Conservation (phyloP, 2,797 vertebrate species). For the Helarctos malayanus region DNA sequence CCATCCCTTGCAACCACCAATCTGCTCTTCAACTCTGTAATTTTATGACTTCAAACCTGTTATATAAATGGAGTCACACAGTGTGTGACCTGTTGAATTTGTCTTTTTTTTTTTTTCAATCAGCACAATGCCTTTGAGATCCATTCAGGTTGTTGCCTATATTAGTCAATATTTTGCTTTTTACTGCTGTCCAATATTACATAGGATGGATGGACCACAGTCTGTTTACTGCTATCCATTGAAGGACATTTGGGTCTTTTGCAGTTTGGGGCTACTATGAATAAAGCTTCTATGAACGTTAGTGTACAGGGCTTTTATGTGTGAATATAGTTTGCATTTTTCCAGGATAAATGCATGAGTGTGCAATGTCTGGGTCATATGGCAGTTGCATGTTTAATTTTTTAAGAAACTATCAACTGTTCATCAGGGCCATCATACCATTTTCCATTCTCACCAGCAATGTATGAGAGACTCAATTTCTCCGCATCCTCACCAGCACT, state of each 20-base stretch:
- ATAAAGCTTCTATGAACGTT: not conserved
- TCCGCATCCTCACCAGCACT: not conserved
- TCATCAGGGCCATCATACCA: not conserved
- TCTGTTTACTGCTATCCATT: not conserved
- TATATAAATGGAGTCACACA: not conserved
- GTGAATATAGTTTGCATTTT: not conserved
- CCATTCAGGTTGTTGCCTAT: too few species aligned
- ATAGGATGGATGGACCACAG: not conserved
- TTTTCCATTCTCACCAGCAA: not conserved
- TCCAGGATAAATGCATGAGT: not conserved
- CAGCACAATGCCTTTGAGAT: not conserved
- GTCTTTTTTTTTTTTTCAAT: not conserved
- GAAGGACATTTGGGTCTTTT: not conserved
- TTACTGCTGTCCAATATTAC: not conserved
- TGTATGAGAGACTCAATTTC: not conserved
- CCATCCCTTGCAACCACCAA: not conserved
- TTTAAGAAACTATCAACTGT: not conserved
- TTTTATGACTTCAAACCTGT: not conserved
- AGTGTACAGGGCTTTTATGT: not conserved
- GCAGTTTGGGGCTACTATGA: not conserved
- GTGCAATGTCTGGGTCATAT: not conserved
- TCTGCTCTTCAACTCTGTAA: not conserved
- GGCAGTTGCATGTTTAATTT: not conserved
- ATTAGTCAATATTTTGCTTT: not conserved
- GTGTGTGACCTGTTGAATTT: not conserved